Evolutionary conservation across 1,140 invertebrate species (phyloP).

Genomic region (Drosophila funebris): DNA sequence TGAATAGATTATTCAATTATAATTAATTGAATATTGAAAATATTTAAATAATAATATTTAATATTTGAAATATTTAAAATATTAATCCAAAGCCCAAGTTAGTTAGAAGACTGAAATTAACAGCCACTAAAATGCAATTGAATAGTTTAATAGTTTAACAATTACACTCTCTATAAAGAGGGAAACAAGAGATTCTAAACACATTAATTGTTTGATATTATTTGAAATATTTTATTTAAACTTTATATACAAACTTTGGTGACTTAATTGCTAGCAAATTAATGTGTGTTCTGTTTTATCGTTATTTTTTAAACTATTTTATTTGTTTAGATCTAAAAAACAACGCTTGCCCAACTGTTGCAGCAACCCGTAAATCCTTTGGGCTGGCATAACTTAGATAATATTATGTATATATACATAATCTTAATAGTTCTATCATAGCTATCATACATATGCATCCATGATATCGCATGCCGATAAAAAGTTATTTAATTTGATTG

Average conservation of each 20-base stretch:
- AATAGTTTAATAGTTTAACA: too few species aligned
- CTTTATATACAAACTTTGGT: constrained; percentile 75
- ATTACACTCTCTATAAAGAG: too few species aligned
- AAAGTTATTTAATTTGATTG: constrained; percentile 24
- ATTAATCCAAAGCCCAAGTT: too few species aligned
- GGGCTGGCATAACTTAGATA: too few species aligned
- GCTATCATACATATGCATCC: background rate
- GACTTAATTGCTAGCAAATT: constrained; percentile 61
- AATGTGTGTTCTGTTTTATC: constrained; percentile 24
- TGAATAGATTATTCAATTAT: too few species aligned
- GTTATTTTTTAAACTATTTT: constrained; percentile 1
- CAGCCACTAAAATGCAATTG: too few species aligned
- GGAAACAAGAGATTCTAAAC: too few species aligned
- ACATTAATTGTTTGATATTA: constrained; percentile 5
- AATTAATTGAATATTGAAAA: too few species aligned
- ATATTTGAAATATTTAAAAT: too few species aligned
- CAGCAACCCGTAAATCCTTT: background rate
- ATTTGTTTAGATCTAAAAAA: constrained; percentile 29
- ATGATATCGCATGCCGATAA: constrained; percentile 39
- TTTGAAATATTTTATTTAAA: constrained; percentile 72
- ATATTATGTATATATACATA: constrained; percentile 7
- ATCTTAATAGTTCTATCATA: background rate
- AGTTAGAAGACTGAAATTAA: too few species aligned
- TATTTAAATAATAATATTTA: too few species aligned
- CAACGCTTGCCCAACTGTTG: constrained; percentile 1